Base-by-base conservation (phyloP, 2,797 vertebrate genomes). In the Discoglossus pictus region DNA sequence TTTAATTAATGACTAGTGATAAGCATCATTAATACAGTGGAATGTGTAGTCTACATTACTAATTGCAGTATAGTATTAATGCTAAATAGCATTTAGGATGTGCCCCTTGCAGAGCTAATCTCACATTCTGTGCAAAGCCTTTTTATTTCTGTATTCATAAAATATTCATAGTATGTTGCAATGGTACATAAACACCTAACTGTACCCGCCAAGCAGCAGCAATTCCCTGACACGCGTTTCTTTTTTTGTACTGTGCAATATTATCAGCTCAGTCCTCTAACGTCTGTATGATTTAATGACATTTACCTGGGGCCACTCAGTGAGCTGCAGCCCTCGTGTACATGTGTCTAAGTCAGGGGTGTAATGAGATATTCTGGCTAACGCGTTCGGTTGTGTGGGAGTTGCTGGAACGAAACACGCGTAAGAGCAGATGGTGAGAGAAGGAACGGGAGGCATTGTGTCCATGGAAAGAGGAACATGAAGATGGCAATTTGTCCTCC, bases 1-100 rank as follows among this genome's bases (percentile, higher is more conserved):
- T 60, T 52, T 52, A 60, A 61, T 68, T 68, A 60, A 68, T 52
- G 47, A 61, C 38, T 43, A 8, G 18, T 12, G 65, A 60, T 68
- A 68, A 52, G 44, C 55, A 60, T 68, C 65, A 68, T 68, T 68
- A 68, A 60, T 60, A 44, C 46, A 2, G 47, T 13, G 43, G 18
- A 54, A 56, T 47, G 42, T 21, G 39, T 12, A 51, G 12, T 21
- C 17, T 58, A 31, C 21, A 18, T 51, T 25, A 36, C 44, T 51
- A 59, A 60, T 60, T 68, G 47, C 20, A 68, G 43, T 43, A 40
- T 51, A 58, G 20, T 1, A n/a, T 20, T 35, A 18, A 36, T 35
- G 53, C 50, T 52, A 60, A 36, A 39, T 11, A 42, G 46, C 46
- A 20, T 42, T 40, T 25, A 23, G 38, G 16, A 35, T 27, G 42